Conservation (phyloP, 1,140 invertebrate species). For the Papilio xuthus region DNA sequence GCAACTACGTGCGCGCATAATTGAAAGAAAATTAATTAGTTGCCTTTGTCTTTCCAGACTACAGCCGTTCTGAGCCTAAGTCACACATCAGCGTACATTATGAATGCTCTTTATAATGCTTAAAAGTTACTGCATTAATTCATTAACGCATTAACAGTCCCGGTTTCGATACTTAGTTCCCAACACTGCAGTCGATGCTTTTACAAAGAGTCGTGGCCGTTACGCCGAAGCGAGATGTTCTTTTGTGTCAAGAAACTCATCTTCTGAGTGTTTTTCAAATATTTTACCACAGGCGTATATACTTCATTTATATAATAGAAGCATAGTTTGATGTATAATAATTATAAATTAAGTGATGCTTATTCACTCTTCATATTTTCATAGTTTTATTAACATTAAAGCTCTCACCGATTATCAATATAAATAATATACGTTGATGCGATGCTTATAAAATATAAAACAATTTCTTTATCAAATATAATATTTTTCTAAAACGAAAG, state of each 20-base stretch:
- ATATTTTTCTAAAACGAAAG: neutral
- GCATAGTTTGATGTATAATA: neutral
- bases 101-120: neutral
- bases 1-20: too few relatives aligned
- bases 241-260: constrained; percentile 21
- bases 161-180: neutral
- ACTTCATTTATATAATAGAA: neutral
- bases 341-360: neutral
- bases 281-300: neutral
- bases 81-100: neutral
- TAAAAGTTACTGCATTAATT: constrained; percentile 1
- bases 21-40: too few relatives aligned
- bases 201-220: neutral
- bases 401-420: neutral
- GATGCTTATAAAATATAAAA: neutral
- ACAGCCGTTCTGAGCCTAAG: too few relatives aligned
- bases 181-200: neutral
- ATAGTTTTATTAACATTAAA: neutral
- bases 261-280: neutral
- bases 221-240: neutral
- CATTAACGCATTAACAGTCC: neutral
- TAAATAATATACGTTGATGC: too few relatives aligned
- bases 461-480: neutral
- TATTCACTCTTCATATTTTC: neutral
- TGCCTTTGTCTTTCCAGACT: too few relatives aligned